Percentiles rank a stretch among this genome's conserved stretches.
These are phyloP conservation scores for Leptopilina clavipes DNA, from an alignment of 1,140 invertebrate genomes.

Conservation along the genomic window DNA sequence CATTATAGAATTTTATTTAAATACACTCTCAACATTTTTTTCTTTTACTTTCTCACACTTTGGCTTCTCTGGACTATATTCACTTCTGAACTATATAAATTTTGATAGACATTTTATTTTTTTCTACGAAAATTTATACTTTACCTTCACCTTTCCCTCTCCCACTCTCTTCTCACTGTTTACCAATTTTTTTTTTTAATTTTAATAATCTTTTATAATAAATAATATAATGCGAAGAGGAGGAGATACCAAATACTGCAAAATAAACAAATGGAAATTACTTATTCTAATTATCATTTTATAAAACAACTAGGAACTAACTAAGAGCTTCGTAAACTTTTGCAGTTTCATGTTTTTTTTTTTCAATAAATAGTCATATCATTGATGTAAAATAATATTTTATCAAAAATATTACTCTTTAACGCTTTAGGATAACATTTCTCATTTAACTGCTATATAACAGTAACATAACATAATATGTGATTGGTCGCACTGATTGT, in stretches of 20 bases:
- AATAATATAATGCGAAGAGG: slow-evolving; percentile 11
- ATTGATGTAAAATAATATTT: too few species aligned
- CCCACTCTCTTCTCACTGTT: not conserved
- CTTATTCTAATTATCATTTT: not conserved
- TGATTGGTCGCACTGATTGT: too few species aligned
- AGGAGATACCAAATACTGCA: not conserved
- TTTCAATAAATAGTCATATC: not conserved
- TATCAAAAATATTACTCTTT: too few species aligned
- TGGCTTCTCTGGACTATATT: slow-evolving; percentile 63
- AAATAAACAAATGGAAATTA: not conserved
- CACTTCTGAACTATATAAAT: slow-evolving; percentile 47
- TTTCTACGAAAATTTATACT: slow-evolving; percentile 36
- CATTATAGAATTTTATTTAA: slow-evolving; percentile 63
- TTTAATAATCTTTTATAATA: slow-evolving; percentile 5
- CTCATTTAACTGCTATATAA: too few species aligned
- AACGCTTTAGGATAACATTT: too few species aligned
- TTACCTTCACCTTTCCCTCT: not conserved
- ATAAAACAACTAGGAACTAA: not conserved
- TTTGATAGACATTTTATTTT: slow-evolving; percentile 47
- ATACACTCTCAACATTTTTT: slow-evolving; percentile 58
- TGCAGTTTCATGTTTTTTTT: too few species aligned
- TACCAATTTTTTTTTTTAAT: not conserved
- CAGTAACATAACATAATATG: too few species aligned
- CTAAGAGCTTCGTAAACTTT: not conserved
- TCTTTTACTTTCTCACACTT: slow-evolving; percentile 53